Conservation (phyloP, 2,113 vertebrate species). For the Coptodon rendalli region DNA sequence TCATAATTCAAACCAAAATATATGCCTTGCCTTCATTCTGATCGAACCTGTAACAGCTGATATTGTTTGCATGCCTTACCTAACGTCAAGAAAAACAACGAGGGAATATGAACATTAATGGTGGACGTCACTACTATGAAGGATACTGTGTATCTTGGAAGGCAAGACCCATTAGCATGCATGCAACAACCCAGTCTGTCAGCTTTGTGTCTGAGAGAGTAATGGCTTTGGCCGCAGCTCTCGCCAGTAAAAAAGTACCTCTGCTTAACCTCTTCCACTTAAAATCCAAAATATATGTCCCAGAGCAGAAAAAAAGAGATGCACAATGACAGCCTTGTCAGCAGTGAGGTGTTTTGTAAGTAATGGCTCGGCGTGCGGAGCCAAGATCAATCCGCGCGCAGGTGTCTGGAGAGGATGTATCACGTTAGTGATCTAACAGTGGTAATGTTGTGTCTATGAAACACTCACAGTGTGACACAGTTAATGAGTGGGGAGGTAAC, state of each 20-base stretch:
- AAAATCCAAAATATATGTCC: constrained; percentile 43
- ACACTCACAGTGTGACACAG: neutral
- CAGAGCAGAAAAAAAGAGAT: constrained; percentile 7
- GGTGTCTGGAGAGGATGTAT: constrained; percentile 32
- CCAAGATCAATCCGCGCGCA: neutral
- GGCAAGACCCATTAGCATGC: constrained; percentile 42
- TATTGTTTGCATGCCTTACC: neutral
- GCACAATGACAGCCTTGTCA: constrained; percentile 32
- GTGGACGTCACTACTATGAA: constrained; percentile 45
- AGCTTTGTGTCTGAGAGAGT: constrained; percentile 57
- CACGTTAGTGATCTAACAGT: constrained; percentile 3
- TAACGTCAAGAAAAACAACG: constrained; percentile 25
- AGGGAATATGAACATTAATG: constrained; percentile 43
- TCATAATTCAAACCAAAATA: constrained; percentile 8
- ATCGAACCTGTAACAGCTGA: constrained; percentile 12
- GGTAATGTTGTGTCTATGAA: neutral
- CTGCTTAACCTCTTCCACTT: constrained; percentile 25
- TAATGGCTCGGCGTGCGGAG: neutral
- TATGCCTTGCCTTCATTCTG: neutral
- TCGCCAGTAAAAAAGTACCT: constrained; percentile 37
- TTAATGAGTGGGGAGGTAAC: neutral
- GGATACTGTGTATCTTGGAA: constrained; percentile 65
- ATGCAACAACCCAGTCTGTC: constrained; percentile 49
- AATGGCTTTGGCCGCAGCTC: constrained; percentile 50
- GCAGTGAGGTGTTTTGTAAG: constrained; percentile 17